Evolutionary conservation across 2,113 vertebrate genomes (phyloP), one percentile per base, ranked within the genome.

Genomic region (Lichenostomus cassidix): DNA sequence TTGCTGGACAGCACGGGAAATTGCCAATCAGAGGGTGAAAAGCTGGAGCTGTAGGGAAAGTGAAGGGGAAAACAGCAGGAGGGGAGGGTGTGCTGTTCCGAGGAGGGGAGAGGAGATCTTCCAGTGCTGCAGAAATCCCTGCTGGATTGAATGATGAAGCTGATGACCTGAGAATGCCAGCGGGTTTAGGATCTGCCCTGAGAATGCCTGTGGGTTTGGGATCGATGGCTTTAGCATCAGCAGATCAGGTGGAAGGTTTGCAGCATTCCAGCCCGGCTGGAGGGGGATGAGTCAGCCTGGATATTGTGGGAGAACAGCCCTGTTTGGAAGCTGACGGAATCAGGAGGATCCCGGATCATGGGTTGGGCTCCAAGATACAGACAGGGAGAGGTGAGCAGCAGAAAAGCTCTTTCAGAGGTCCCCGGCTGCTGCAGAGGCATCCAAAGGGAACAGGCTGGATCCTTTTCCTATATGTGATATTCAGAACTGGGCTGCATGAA

Each of bases 11-110:
- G 92, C 93, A 67, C 71, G 19, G 83, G 93, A 93, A 87, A 65
- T 93, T 95, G 91, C 97, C 96, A 92, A 16, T 90, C 86, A 69
- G 94, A 90, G 77, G 81, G 92, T 96, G 93, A 92, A 95, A 93
- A 97, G 78, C 91, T 79, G 83, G 83, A 88, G 64, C 86, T 29
- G 65, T 29, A 28, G 89, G 22, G 67, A 87, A 64, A 73, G 15
- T 2, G 42, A 55, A 49, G 87, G 47, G n/a, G 31, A 41, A 70
- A 89, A 41, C 18, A 28, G 60, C 37, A 19, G 53, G 63, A 71
- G 58, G 56, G 56, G 70, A 63, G 74, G 58, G 47, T 50, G 27
- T 69, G 75, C 65, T 82, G 28, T 47, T 50, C 21, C 8, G 4
- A 28, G 56, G 7, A 2, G 58, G 15, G n/a, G 41, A 81, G 28